Conservation (phyloP, 1,140 invertebrate genomes). For the Venturia canescens region DNA sequence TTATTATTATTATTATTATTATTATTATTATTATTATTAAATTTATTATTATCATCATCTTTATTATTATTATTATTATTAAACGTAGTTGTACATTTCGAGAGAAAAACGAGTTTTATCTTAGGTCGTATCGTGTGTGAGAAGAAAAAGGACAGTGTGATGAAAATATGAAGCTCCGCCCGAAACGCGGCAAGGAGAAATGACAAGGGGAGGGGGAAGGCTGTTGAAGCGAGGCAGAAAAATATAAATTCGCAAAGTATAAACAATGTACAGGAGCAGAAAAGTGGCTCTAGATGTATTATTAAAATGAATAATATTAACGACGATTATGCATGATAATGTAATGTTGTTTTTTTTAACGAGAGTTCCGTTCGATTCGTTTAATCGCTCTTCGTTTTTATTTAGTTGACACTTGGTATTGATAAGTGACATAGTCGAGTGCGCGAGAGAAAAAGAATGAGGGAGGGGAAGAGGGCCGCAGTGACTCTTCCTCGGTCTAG, state of each 20-base stretch:
- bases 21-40: too few relatives aligned
- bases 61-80: not conserved
- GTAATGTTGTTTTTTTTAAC: conserved; percentile 51
- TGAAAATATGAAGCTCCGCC: conserved; percentile 24
- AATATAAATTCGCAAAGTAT: conserved; percentile 46
- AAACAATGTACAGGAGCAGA: conserved; percentile 56
- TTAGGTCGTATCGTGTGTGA: conserved; percentile 27
- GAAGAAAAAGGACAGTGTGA: not conserved
- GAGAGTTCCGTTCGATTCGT: conserved; percentile 48
- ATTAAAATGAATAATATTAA: conserved; percentile 59
- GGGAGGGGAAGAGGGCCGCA: conserved; percentile 13
- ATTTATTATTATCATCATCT: not conserved
- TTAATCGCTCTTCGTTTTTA: conserved; percentile 33
- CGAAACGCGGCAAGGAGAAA: not conserved
- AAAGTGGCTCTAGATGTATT: conserved; percentile 59
- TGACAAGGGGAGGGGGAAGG: too few relatives aligned
- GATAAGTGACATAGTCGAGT: conserved; percentile 53
- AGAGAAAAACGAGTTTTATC: conserved; percentile 14
- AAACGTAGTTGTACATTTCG: conserved; percentile 15
- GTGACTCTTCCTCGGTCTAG: conserved; percentile 38
- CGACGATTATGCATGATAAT: conserved; percentile 57
- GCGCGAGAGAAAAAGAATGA: conserved; percentile 44
- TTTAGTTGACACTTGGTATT: conserved; percentile 50
- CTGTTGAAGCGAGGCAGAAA: not conserved
- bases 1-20: not conserved